Conservation (phyloP, 2,888 invertebrate genomes). For the Ornithoptera alexandrae region DNA sequence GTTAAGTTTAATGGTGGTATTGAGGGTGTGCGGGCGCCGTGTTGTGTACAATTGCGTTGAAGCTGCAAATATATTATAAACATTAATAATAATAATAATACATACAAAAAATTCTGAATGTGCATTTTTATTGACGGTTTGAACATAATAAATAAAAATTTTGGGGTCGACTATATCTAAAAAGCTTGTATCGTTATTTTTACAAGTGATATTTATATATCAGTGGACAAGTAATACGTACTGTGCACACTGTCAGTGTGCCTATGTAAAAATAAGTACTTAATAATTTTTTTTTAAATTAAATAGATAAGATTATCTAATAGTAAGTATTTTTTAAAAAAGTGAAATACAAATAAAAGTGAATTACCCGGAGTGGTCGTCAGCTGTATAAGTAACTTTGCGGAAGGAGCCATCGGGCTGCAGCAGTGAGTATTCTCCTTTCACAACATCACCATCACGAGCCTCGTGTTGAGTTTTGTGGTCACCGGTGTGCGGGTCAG, state of each 20-base stretch:
- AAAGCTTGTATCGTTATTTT: background rate
- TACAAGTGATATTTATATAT: no score
- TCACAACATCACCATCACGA: conserved; percentile 72
- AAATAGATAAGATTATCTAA: no score
- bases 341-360: background rate
- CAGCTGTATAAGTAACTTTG: conserved; percentile 76
- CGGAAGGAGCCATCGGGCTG: conserved; percentile 76
- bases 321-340: no score
- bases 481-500: conserved; percentile 76
- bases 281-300: no score
- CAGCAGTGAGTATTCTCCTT: conserved; percentile 74
- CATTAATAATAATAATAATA: background rate
- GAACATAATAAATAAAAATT: no score
- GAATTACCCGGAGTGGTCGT: conserved; percentile 72
- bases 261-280: no score
- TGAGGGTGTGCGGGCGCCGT: conserved; percentile 72
- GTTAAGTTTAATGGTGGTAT: conserved; percentile 56
- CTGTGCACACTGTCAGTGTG: no score
- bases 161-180: background rate
- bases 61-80: conserved; percentile 51
- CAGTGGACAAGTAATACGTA: no score
- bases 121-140: no score
- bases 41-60: conserved; percentile 78
- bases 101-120: no score
- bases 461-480: conserved; percentile 75